These are phyloP conservation scores for Pseudachorutes palmiensis DNA, from an alignment of 1,140 invertebrate species.

Conservation along the genomic window DNA sequence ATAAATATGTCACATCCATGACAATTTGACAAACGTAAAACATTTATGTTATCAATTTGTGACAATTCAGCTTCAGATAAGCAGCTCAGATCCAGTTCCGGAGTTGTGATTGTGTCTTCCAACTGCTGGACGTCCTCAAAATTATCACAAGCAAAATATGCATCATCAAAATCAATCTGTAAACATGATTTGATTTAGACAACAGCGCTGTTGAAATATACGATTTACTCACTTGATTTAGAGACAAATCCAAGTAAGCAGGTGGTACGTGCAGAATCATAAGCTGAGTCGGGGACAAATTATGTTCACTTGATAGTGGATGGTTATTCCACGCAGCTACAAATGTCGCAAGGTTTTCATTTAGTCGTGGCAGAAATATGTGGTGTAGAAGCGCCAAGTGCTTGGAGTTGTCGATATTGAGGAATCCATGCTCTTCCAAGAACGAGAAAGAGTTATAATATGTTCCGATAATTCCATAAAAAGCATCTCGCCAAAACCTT, in stretches of 20 bases:
- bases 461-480: neutral
- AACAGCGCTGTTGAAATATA: neutral
- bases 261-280: constrained; percentile 22
- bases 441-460: constrained; percentile 7
- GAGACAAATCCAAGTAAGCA: neutral
- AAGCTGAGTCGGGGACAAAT: constrained; percentile 22
- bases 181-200: neutral
- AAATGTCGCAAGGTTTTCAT: constrained; percentile 12
- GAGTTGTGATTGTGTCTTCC: neutral
- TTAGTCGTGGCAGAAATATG: constrained; percentile 27
- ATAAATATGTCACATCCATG: constrained; percentile 8
- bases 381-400: constrained; percentile 17
- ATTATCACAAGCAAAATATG: neutral
- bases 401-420: constrained; percentile 11
- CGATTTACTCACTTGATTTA: neutral
- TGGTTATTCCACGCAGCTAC: constrained; percentile 24
- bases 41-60: neutral
- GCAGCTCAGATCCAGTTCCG: neutral
- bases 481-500: constrained; percentile 20
- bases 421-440: constrained; percentile 7
- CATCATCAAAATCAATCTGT: neutral
- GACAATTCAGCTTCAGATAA: neutral
- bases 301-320: constrained; percentile 23
- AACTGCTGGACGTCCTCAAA: neutral
- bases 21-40: neutral